These are phyloP conservation scores for Caenorhabditis afra DNA, from an alignment of 2,888 invertebrate genomes.

Conservation along the genomic window DNA sequence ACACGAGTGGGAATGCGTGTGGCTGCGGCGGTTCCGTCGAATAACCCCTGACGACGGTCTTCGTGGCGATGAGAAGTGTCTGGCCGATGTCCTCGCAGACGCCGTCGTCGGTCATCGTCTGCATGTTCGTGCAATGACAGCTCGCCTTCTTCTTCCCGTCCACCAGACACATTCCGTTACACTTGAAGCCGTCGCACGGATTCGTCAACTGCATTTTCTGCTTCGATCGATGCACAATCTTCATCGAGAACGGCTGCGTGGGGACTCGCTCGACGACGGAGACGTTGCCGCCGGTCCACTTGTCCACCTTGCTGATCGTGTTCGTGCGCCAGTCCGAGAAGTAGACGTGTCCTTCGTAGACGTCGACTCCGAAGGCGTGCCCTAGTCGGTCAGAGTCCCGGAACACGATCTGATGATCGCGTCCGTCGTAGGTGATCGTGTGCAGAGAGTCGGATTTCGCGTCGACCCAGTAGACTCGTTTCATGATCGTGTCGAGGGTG, in stretches of 20 bases:
- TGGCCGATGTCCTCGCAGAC: slow-evolving; percentile 29
- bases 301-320: slow-evolving; percentile 88
- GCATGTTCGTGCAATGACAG: slow-evolving; percentile 46
- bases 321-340: slow-evolving; percentile 96
- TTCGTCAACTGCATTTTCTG: slow-evolving; percentile 84
- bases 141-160: slow-evolving; percentile 40
- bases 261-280: slow-evolving; percentile 87
- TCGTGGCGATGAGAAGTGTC: slow-evolving; percentile 29
- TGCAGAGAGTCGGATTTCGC: slow-evolving; percentile 88
- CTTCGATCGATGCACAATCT: slow-evolving; percentile 88
- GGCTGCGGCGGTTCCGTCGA: slow-evolving; percentile 31
- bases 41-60: slow-evolving; percentile 33
- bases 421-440: slow-evolving; percentile 88
- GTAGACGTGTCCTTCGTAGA: slow-evolving; percentile 91
- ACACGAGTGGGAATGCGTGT: slow-evolving; percentile 40
- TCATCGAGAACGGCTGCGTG: slow-evolving; percentile 92
- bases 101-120: slow-evolving; percentile 24
- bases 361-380: slow-evolving; percentile 91
- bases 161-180: slow-evolving; percentile 47
- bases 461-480: slow-evolving; percentile 82
- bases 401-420: slow-evolving; percentile 86
- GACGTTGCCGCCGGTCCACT: slow-evolving; percentile 89
- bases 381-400: slow-evolving; percentile 86
- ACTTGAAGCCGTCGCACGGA: slow-evolving; percentile 58
- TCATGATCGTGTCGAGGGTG: slow-evolving; percentile 87